These are phyloP conservation scores for Branchinecta lynchi DNA, from an alignment of 1,140 invertebrate species.

Conservation along the genomic window DNA sequence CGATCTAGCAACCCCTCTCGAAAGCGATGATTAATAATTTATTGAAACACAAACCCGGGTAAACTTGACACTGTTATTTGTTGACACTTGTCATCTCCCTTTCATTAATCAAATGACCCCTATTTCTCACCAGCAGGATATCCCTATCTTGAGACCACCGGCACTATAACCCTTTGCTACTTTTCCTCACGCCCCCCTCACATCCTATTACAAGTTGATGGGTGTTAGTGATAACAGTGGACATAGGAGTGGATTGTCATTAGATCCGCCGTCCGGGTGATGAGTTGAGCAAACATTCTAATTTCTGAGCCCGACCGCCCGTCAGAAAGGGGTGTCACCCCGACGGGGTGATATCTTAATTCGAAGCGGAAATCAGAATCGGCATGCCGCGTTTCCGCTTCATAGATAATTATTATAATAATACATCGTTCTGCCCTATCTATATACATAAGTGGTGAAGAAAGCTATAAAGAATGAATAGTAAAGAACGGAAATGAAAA, in stretches of 20 bases:
- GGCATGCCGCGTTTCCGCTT: too few relatives aligned
- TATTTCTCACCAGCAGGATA: background rate
- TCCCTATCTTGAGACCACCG: background rate
- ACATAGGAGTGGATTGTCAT: background rate
- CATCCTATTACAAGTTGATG: background rate
- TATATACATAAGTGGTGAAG: too few relatives aligned
- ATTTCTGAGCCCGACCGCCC: background rate
- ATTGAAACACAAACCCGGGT: too few relatives aligned
- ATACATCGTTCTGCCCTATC: too few relatives aligned
- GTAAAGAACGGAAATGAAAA: too few relatives aligned
- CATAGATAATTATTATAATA: too few relatives aligned
- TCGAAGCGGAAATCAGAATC: background rate
- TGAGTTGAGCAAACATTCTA: background rate
- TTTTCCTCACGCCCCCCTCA: background rate
- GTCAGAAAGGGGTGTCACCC: background rate
- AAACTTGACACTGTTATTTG: too few relatives aligned
- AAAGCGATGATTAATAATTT: too few relatives aligned
- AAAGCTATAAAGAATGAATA: too few relatives aligned
- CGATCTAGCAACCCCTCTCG: too few relatives aligned
- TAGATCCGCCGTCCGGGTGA: background rate
- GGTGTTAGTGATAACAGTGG: constrained; percentile 1
- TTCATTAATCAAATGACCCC: background rate
- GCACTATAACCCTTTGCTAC: background rate
- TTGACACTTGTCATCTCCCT: too few relatives aligned
- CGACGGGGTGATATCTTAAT: background rate